These are phyloP conservation scores for Coregonus sp. DNA, from an alignment of 2,797 vertebrate genomes.

Conservation along the genomic window DNA sequence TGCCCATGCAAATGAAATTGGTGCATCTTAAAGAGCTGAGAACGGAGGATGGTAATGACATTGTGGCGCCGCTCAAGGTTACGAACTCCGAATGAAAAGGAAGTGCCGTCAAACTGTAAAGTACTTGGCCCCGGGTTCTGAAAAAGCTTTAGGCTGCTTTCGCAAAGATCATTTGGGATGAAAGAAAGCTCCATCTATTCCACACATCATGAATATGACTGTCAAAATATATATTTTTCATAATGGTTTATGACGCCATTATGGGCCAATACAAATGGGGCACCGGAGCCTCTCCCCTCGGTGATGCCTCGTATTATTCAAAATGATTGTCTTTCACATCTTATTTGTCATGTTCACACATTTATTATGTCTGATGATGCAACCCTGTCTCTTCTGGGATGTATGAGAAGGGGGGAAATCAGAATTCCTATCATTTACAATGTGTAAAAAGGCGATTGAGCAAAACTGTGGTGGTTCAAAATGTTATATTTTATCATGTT, in stretches of 20 bases:
- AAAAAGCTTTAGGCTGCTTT: constrained; percentile 30
- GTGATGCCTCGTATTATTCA: constrained; percentile 32
- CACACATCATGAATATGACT: constrained; percentile 11
- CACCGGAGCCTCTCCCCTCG: constrained; percentile 17
- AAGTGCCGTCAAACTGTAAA: constrained; percentile 5
- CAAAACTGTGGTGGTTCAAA: constrained; percentile 28
- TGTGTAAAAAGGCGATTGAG: constrained; percentile 8
- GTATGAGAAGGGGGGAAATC: constrained; percentile 37
- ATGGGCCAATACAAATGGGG: constrained; percentile 13
- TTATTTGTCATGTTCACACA: constrained; percentile 17
- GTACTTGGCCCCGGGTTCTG: background rate
- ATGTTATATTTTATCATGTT: constrained; percentile 20
- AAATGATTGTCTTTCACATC: constrained; percentile 45
- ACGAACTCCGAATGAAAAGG: constrained; percentile 45
- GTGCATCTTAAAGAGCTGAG: constrained; percentile 51
- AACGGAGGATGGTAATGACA: constrained; percentile 48
- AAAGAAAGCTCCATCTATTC: constrained; percentile 8
- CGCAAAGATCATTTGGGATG: constrained; percentile 1
- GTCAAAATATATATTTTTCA: constrained; percentile 5
- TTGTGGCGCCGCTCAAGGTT: constrained; percentile 56
- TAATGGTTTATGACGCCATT: constrained; percentile 18
- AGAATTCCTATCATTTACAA: constrained; percentile 30
- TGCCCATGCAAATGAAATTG: constrained; percentile 65
- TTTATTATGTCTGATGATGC: constrained; percentile 27
- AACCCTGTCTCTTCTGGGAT: constrained; percentile 25